These are phyloP conservation scores for Gracilinanus agilis DNA, from an alignment of 2,113 vertebrate genomes.

Conservation along the genomic window DNA sequence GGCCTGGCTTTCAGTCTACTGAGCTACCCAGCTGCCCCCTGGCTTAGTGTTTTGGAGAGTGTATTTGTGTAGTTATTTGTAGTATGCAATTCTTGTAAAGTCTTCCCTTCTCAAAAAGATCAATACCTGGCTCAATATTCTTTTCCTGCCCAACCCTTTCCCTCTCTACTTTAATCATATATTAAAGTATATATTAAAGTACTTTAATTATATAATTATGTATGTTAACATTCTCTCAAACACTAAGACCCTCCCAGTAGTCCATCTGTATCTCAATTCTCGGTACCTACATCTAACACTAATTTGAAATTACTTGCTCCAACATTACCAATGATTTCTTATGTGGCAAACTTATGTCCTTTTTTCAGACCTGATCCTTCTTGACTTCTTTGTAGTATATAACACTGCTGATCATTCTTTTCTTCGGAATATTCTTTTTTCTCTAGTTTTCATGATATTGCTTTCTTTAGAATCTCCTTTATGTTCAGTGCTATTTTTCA, in stretches of 20 bases:
- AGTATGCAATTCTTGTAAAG: no score
- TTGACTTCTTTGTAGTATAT: background rate
- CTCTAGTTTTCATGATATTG: background rate
- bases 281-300: background rate
- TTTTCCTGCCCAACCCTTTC: background rate
- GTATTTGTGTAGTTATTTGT: no score
- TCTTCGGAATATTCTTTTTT: constrained; percentile 1
- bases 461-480: background rate
- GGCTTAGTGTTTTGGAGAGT: background rate
- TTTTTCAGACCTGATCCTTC: background rate
- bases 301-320: background rate
- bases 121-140: background rate
- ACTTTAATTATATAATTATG: no score
- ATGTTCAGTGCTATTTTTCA: background rate
- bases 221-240: background rate
- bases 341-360: background rate
- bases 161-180: no score
- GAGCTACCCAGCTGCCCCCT: no score
- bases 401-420: background rate
- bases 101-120: no score
- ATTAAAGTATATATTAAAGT: no score
- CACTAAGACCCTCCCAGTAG: background rate
- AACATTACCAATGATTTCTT: background rate
- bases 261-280: constrained; percentile 2
- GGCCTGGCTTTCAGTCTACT: no score